Evolutionary conservation across 2,888 invertebrate species (phyloP).

Genomic region (Copidosoma aretas): DNA sequence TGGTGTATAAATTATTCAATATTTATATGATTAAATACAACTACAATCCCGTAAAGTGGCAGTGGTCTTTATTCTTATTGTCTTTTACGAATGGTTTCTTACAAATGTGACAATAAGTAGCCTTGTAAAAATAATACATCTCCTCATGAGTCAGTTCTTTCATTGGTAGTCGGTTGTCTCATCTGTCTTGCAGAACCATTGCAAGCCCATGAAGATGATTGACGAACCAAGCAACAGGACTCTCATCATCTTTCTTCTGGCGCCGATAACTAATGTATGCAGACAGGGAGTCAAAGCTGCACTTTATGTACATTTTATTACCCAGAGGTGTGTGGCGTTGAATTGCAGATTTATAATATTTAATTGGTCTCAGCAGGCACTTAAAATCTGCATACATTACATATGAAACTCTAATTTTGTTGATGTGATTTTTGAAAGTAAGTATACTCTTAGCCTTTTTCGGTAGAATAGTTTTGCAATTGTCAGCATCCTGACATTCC

Average conservation of each 20-base stretch:
- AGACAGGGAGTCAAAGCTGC: background rate
- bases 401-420: no score
- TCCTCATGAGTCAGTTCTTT: background rate
- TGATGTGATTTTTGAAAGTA: slow-evolving; percentile 11
- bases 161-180: background rate
- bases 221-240: background rate
- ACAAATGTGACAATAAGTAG: background rate
- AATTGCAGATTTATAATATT: background rate
- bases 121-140: background rate
- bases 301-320: no score
- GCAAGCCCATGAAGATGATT: background rate
- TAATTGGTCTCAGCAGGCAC: slow-evolving; percentile 1
- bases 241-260: background rate
- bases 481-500: background rate
- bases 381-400: no score
- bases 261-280: background rate
- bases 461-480: background rate
- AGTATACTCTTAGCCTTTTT: background rate
- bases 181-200: background rate
- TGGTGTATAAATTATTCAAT: background rate
- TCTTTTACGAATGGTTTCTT: background rate
- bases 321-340: no score
- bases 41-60: slow-evolving; percentile 21
- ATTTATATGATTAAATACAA: no score
- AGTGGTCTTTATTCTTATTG: slow-evolving; percentile 18